Conservation (phyloP, 2,797 vertebrate species). For the Miichthys miiuy region DNA sequence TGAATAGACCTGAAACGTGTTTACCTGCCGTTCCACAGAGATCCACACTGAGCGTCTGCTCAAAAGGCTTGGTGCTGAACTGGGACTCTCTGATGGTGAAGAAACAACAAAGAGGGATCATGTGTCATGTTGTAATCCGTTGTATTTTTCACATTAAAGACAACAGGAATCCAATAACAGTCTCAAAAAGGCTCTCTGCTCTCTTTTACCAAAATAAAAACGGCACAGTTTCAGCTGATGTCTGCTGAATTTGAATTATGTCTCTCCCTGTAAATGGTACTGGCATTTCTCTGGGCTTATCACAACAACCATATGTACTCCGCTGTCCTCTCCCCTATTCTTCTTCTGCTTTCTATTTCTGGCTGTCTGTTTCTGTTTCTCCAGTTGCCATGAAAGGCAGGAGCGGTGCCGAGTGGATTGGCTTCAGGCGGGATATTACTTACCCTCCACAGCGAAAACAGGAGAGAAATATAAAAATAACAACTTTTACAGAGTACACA, state of each 20-base stretch:
- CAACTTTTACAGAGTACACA: not conserved
- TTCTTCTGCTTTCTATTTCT: constrained; percentile 64
- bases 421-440: constrained; percentile 64
- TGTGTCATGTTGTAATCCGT: constrained; percentile 1
- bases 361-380: constrained; percentile 65
- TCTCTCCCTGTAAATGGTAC: constrained; percentile 45
- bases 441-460: constrained; percentile 41
- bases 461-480: constrained; percentile 25
- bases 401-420: constrained; percentile 52
- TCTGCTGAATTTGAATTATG: constrained; percentile 61
- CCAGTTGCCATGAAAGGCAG: constrained; percentile 60
- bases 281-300: constrained; percentile 64
- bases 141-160: constrained; percentile 30
- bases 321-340: constrained; percentile 60
- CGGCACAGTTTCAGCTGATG: constrained; percentile 46
- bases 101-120: constrained; percentile 34
- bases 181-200: constrained; percentile 26
- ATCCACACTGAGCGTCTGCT: constrained; percentile 93
- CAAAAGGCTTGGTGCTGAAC: constrained; percentile 92
- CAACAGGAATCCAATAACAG: constrained; percentile 33
- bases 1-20: constrained; percentile 30
- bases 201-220: constrained; percentile 14
- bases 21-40: constrained; percentile 98
- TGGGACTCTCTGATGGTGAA: constrained; percentile 84
- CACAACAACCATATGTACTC: constrained; percentile 67